phyloP scores from a whole-genome alignment of 2,888 invertebrate genomes.

The Diarsia rubi region DNA sequence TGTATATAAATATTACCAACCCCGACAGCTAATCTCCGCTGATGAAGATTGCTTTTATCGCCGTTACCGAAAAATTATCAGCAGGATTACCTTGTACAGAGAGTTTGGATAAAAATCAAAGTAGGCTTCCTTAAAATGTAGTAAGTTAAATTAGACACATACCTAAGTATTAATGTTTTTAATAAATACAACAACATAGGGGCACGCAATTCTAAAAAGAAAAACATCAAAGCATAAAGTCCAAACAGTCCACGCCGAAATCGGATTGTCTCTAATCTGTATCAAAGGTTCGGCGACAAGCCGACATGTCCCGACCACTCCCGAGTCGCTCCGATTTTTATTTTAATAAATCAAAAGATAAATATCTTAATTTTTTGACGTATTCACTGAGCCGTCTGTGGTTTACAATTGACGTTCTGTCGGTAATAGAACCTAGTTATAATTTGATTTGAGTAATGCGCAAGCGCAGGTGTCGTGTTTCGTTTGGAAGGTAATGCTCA shows the following conservation, averaged over 20 bases:
- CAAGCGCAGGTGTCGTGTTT: conserved; percentile 53
- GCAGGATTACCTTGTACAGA: too few species aligned
- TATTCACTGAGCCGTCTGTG: conserved; percentile 66
- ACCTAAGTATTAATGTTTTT: neutral
- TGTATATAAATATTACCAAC: too few species aligned
- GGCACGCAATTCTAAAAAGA: conserved; percentile 29
- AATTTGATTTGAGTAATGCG: conserved; percentile 65
- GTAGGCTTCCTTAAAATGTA: neutral
- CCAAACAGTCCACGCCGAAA: conserved; percentile 66
- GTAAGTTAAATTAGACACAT: neutral
- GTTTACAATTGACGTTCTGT: conserved; percentile 67
- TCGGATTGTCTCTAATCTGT: conserved; percentile 71
- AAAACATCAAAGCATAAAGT: conserved; percentile 51
- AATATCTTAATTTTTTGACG: conserved; percentile 72
- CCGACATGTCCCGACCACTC: conserved; percentile 60
- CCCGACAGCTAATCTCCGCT: too few species aligned
- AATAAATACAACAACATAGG: conserved; percentile 46
- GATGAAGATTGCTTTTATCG: too few species aligned
- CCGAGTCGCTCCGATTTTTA: conserved; percentile 57
- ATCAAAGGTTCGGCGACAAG: conserved; percentile 65
- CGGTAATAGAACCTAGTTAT: conserved; percentile 63
- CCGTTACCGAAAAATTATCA: neutral
- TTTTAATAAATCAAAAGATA: conserved; percentile 69
- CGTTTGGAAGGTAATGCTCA: conserved; percentile 55
- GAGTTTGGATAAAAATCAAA: too few species aligned